phyloP scores from a whole-genome alignment of 2,888 invertebrate genomes.

The Hybos culiciformis region DNA sequence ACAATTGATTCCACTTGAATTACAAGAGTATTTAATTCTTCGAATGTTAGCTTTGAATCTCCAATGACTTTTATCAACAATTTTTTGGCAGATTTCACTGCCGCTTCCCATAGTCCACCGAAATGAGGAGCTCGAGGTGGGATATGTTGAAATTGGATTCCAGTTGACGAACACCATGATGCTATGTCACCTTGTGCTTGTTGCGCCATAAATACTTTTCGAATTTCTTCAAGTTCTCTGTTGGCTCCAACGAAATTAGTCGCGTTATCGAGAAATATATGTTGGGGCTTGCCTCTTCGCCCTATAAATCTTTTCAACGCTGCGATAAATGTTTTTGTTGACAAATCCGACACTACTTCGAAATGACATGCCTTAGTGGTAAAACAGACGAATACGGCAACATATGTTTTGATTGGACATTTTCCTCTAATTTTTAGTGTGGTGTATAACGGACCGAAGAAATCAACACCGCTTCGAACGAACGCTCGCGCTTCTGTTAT shows the following conservation, averaged over 20 bases:
- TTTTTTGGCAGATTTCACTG: no score
- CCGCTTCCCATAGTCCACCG: no score
- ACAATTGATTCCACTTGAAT: no score
- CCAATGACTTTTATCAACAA: no score
- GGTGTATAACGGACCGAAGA: slow-evolving; percentile 12
- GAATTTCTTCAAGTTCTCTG: no score
- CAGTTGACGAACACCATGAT: no score
- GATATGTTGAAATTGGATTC: no score
- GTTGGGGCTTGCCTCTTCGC: neutral
- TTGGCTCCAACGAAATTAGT: slow-evolving; percentile 8
- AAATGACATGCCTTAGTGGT: slow-evolving; percentile 8
- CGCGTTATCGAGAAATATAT: neutral
- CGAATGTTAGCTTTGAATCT: no score
- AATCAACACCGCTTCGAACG: slow-evolving; percentile 3
- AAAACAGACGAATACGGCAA: slow-evolving; percentile 2
- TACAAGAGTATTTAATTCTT: no score
- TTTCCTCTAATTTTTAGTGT: slow-evolving; percentile 2
- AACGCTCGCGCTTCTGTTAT: slow-evolving; percentile 1
- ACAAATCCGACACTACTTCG: slow-evolving; percentile 3
- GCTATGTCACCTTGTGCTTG: no score
- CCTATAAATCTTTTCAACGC: neutral
- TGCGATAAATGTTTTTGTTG: neutral
- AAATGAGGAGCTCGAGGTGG: no score
- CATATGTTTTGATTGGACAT: slow-evolving; percentile 1
- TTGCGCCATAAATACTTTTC: no score